Base-by-base conservation (phyloP, 2,797 vertebrate species). In the Scarus forsteni region DNA sequence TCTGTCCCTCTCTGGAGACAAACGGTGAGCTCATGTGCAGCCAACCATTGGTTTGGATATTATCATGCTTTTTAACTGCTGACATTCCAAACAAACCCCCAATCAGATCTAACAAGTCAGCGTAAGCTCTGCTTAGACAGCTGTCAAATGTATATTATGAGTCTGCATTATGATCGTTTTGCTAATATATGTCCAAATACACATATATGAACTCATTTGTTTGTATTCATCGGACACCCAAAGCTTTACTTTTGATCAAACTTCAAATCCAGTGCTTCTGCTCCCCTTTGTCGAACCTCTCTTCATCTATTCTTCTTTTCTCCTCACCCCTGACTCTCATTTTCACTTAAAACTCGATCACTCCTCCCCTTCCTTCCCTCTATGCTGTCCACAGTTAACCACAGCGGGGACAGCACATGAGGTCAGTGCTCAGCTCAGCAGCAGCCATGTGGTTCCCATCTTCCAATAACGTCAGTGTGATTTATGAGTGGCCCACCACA, bases 371-470 rank as follows among this genome's bases (percentile, higher is more conserved):
- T 49, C 46, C 40, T 6, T 56, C 66, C 6, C 78, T 79, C 75
- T 59, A 68, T 74, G 57, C 72, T 51, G 70, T 75, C 77, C 69
- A 12, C 75, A 87, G 91, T 92, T 92, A 90, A 93, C 92, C 91
- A 16, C 89, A 90, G 92, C 73, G 38, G 87, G 87, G 91, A 86
- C 85, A 56, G 55, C 54, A 70, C 86, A 94, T 94, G 92, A 95
- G 92, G 90, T 94, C 93, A 94, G 91, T 0, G 80, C 89, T 89
- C 77, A 56, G 85, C 89, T 82, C 76, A 27, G 81, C 87, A 61
- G 87, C 76, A 66, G 84, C 90, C 92, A 93, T 94, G 93, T 94
- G 92, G 90, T 94, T 94, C 90, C 91, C 92, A 94, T 94, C 93
- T 92, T 89, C 92, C 88, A 92, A 93, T 94, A 91, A 92, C 89